A percentile compares a stretch with the other conserved stretches of the same genome.
phyloP scores from a whole-genome alignment of 1,140 invertebrate species.

The Drosophila pruinosa region DNA sequence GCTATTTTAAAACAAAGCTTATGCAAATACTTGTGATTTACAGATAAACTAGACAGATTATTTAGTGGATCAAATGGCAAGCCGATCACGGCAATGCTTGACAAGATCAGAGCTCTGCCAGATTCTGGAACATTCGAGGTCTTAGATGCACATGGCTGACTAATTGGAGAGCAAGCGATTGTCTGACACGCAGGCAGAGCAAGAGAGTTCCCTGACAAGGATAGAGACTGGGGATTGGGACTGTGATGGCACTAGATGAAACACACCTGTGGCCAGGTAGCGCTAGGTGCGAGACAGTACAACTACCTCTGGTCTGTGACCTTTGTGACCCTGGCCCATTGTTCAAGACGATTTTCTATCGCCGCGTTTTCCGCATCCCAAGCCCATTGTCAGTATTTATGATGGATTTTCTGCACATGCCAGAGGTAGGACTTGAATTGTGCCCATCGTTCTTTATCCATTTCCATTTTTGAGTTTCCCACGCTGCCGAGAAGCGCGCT shows the following conservation, averaged over 20 bases:
- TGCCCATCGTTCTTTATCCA: neutral
- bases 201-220: too few relatives aligned
- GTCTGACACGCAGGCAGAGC: neutral
- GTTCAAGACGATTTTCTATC: neutral
- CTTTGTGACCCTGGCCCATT: conserved; percentile 13
- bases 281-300: neutral
- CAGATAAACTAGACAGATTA: too few relatives aligned
- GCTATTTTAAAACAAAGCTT: too few relatives aligned
- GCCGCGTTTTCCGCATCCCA: neutral
- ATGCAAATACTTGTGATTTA: too few relatives aligned
- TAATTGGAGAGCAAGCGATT: conserved; percentile 11
- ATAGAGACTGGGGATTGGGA: neutral
- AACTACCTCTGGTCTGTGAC: neutral
- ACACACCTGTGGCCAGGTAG: conserved; percentile 38
- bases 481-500: conserved; percentile 38
- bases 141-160: conserved; percentile 5
- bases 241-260: neutral
- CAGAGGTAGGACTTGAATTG: neutral
- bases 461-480: conserved; percentile 20
- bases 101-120: neutral
- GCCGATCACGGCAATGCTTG: neutral
- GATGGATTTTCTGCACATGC: conserved; percentile 42
- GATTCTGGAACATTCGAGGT: neutral
- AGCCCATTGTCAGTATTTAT: conserved; percentile 20
- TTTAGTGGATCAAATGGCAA: neutral